Evolutionary conservation across 2,888 invertebrate species (phyloP), one percentile per base, ranked within the genome.

Genomic region (Linyphia triangularis): DNA sequence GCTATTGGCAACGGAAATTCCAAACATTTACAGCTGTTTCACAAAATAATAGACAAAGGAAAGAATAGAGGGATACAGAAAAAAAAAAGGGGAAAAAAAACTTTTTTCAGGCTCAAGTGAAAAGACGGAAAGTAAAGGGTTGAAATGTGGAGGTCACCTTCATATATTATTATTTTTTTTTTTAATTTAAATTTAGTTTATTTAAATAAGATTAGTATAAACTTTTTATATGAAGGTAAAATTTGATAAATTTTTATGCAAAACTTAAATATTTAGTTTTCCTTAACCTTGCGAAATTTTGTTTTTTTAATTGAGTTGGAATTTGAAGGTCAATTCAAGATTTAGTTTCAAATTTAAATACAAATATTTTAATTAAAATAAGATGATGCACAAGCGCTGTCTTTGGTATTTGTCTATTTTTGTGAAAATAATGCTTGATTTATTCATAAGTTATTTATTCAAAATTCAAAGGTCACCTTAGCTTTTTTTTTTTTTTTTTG

Each of bases 11-110:
- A 86, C 86, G 86, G 86, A 86, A 86, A 86, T 86, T 81, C 86
- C 86, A 86, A 86, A 79, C 81, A 86, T 86, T 86, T 79, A 65
- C 81, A 81, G 81, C 81, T 81, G 79, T 81, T 86, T 86, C 51
- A 19, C 37, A 57, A 81, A 81, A 70, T 61, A 86, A 70, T 69
- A 73, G 63, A 70, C 63, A 72, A 72, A 72, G 63, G 69, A n/a
- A 33, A 77, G 63, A 59, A 33, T 69, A 81, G 30, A 16, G 57
- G 61, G 61, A 51, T 59, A 51, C 51, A 51, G 73, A 3, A 30
- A 16, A 59, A 73, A 75, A 75, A 59, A 75, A 72, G 1, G 10
- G 28, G 22, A 40, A 67, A 67, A 67, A 67, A 67, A 33, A 7
- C n/a, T 78, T 51, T 30, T 57, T 57, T 43, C 51, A 33, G 40